A percentile compares a stretch with the other conserved stretches of the same genome.
phyloP scores from a whole-genome alignment of 2,888 invertebrate genomes.

The Ophonus ardosiacus region DNA sequence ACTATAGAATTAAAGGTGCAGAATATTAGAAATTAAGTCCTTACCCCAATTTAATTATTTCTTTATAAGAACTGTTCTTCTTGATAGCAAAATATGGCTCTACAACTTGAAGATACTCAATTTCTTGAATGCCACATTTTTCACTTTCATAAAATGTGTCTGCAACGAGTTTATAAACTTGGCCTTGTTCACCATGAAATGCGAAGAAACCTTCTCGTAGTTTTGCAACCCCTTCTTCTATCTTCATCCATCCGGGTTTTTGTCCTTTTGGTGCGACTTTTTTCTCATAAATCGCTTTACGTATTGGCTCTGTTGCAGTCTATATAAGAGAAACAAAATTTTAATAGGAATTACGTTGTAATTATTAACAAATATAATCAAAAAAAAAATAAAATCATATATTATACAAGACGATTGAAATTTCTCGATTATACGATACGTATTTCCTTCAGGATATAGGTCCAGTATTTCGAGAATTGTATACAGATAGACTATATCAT shows the following conservation, averaged over 20 bases:
- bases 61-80: slow-evolving; percentile 78
- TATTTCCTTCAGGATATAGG: too few relatives aligned
- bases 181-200: slow-evolving; percentile 83
- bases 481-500: too few relatives aligned
- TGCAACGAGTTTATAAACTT: slow-evolving; percentile 82
- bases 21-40: slow-evolving; percentile 51
- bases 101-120: slow-evolving; percentile 78
- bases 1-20: too few relatives aligned
- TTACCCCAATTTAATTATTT: slow-evolving; percentile 79
- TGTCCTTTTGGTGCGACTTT: slow-evolving; percentile 81
- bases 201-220: slow-evolving; percentile 82
- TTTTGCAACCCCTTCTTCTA: slow-evolving; percentile 80
- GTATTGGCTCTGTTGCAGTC: slow-evolving; percentile 81
- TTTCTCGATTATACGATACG: too few relatives aligned
- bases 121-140: slow-evolving; percentile 84
- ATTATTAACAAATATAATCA: too few relatives aligned
- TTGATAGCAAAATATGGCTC: slow-evolving; percentile 79
- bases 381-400: too few relatives aligned
- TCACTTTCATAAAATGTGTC: slow-evolving; percentile 83
- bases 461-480: too few relatives aligned
- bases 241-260: slow-evolving; percentile 78
- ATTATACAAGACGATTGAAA: too few relatives aligned
- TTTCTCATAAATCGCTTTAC: slow-evolving; percentile 80
- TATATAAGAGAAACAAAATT: slow-evolving; percentile 70
- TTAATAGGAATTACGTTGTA: too few relatives aligned